Evolutionary conservation across 2,113 vertebrate genomes (phyloP), one percentile per base, ranked within the genome.

Genomic region (Meleagris gallopavo): DNA sequence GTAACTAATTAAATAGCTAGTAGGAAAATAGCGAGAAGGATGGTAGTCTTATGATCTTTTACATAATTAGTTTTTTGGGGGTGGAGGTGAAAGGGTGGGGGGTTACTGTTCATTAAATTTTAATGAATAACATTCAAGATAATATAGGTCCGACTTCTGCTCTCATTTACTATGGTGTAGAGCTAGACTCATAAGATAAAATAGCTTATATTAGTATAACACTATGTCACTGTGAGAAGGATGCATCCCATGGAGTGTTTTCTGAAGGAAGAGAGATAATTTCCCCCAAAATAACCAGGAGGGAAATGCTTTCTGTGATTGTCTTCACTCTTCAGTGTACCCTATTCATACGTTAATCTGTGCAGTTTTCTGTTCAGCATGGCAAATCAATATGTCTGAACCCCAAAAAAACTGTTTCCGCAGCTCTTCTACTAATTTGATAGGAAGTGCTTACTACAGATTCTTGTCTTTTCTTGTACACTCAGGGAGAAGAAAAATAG

Each of bases 401-500:
- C 64, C 36, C 21, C 72, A 38, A 62, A 76, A 91, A 91, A 88
- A 70, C 24, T 77, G 27, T 45, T 90, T 94, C 32, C 91, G 21
- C 21, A 90, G 67, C 21, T 91, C 50, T 77, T 66, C 46, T 89
- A 54, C 34, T 74, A 58, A 66, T 83, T 62, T 80, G 85, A 48
- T 73, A 73, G 71, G 12, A 79, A 92, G 86, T 25, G 9, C 17
- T 58, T 43, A 15, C 41, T 91, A 55, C 10, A 60, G 48, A 70
- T 71, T 66, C 25, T 18, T 61, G 25, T 67, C 8, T 73, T 88
- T 89, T 57, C 52, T 91, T 55, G 30, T 69, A 45, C 18, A 54
- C 8, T 54, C 4, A 32, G 17, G 13, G 32, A 81, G 16, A 90
- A 83, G 17, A 54, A 90, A 90, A 88, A 82, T 43, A 21, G 11